Conservation (phyloP, 2,888 invertebrate species). For the Cantharis rustica region DNA sequence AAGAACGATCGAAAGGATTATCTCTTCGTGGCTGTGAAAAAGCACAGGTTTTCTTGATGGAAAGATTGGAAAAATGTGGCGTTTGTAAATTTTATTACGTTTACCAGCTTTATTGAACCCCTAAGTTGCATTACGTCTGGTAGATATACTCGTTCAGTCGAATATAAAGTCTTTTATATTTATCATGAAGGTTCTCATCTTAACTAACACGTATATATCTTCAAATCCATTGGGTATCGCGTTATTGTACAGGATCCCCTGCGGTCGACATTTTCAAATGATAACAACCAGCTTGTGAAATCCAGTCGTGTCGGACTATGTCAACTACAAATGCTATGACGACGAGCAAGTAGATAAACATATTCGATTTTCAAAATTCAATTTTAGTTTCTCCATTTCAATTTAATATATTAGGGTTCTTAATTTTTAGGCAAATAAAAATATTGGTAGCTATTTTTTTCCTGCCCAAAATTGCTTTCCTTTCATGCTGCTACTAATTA, state of each 20-base stretch:
- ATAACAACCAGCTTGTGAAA: conserved; percentile 6
- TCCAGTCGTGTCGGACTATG: background rate
- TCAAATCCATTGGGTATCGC: conserved; percentile 11
- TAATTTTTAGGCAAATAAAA: background rate
- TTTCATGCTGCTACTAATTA: background rate
- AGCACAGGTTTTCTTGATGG: background rate
- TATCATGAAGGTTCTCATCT: conserved; percentile 11
- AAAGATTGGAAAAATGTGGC: background rate
- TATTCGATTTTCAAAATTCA: background rate
- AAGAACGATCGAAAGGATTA: background rate
- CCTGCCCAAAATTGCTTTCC: no score
- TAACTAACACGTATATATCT: conserved; percentile 12
- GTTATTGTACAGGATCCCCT: conserved; percentile 10
- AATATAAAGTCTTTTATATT: conserved; percentile 12
- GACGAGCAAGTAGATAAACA: background rate
- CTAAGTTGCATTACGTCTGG: background rate
- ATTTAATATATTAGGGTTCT: background rate
- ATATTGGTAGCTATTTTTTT: no score
- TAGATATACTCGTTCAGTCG: background rate
- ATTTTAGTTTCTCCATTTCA: background rate
- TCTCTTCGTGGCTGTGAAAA: background rate
- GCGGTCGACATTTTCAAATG: conserved; percentile 14
- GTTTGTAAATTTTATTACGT: background rate
- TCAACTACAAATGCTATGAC: background rate
- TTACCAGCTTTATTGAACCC: background rate